Evolutionary conservation across 2,888 invertebrate genomes (phyloP), one percentile per base, ranked within the genome.

Genomic region (Nomada flava): DNA sequence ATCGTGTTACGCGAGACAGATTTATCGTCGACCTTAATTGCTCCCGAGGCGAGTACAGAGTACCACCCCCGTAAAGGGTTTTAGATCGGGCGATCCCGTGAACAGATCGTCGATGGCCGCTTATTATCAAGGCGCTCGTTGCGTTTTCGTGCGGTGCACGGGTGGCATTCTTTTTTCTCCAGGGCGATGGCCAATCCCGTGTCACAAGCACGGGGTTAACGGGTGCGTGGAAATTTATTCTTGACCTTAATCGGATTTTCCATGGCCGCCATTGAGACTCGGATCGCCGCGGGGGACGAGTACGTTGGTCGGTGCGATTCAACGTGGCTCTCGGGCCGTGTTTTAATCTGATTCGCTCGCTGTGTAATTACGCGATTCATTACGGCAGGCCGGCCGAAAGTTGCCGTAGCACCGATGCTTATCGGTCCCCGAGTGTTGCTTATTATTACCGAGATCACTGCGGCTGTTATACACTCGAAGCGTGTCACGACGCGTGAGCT

Each of bases 201-300:
- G 36, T 36, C 0, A 7, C 36, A 36, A 29, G 36, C 36, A 1
- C 36, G 36, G 36, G 36, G 47, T 13, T 10, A 3, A 5, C 18
- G 11, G 57, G 18, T 5, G 20, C 20, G 2, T 74, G 67, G 62
- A 55, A 62, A 76, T 76, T 76, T 63, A 76, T 71, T 62, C 47
- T 36, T 62, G 72, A 47, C 72, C 72, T 71, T 76, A 71, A 71
- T 76, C 63, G 76, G 55, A 63, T 23, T 42, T 63, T 63, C 63
- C 7, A 26, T 13, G 68, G 60, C 5, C 18, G 23, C 57, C 57
- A n/a, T 47, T 18, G 13, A 23, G 13, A 29, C 3, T 7, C 3
- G 26, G 23, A 50, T 63, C 72, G 44, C 4, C 26, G 55, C n/a
- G 18, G 18, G 15, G 15, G 11, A 5, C n/a, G 36, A 13, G 15